These are phyloP conservation scores for Chromoteleia sp. DNA, from an alignment of 2,888 invertebrate genomes.

Conservation along the genomic window DNA sequence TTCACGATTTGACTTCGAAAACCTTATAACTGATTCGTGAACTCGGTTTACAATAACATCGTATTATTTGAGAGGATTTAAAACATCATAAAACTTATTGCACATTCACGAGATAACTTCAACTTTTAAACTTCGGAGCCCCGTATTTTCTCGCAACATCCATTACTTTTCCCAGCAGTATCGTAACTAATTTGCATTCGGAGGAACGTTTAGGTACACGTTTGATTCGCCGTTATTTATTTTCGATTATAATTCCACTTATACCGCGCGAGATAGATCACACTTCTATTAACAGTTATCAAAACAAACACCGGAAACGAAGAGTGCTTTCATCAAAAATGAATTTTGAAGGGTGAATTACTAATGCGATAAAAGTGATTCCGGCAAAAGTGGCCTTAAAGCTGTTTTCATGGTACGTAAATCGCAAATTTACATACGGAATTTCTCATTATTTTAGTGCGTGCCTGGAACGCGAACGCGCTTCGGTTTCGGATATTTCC, in stretches of 20 bases:
- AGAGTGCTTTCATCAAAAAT: neutral
- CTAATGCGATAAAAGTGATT: slow-evolving; percentile 40
- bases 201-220: slow-evolving; percentile 13
- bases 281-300: slow-evolving; percentile 18
- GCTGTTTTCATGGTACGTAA: slow-evolving; percentile 27
- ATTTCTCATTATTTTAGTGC: slow-evolving; percentile 53
- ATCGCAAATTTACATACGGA: slow-evolving; percentile 41
- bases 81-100: slow-evolving; percentile 38
- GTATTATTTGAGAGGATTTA: slow-evolving; percentile 14
- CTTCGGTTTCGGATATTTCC: slow-evolving; percentile 29
- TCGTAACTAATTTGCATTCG: slow-evolving; percentile 45
- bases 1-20: slow-evolving; percentile 4
- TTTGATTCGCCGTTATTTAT: slow-evolving; percentile 33
- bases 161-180: slow-evolving; percentile 35
- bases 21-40: slow-evolving; percentile 9
- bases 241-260: slow-evolving; percentile 31
- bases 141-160: slow-evolving; percentile 18
- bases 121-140: slow-evolving; percentile 32
- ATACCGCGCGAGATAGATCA: neutral
- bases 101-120: slow-evolving; percentile 53
- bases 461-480: slow-evolving; percentile 43
- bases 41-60: slow-evolving; percentile 1
- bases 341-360: slow-evolving; percentile 21
- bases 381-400: slow-evolving; percentile 14
- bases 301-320: slow-evolving; percentile 16